Conservation (phyloP, 2,113 vertebrate species). For the Ictidomys tridecemlineatus region DNA sequence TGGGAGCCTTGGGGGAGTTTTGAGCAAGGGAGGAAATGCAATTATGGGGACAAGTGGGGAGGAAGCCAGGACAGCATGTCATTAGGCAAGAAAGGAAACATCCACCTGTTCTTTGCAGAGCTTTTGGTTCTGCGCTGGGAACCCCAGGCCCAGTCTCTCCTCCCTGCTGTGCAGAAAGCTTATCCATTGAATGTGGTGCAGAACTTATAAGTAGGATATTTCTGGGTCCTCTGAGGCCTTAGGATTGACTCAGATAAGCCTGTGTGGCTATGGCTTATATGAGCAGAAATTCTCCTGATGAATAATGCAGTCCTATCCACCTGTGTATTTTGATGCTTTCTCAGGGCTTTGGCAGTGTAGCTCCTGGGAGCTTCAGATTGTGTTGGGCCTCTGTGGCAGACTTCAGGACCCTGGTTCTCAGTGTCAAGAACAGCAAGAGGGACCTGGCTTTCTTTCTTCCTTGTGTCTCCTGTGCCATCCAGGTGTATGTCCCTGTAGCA, state of each 20-base stretch:
- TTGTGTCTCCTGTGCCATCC: neutral
- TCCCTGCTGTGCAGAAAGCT: neutral
- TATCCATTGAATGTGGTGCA: neutral
- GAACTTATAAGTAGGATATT: neutral
- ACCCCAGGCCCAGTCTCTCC: rapidly evolving
- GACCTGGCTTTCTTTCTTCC: too few species aligned
- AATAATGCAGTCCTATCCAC: neutral
- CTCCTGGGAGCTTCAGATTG: neutral
- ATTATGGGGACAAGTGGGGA: too few species aligned
- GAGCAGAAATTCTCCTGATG: neutral
- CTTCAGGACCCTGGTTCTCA: neutral
- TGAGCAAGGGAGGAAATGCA: too few species aligned
- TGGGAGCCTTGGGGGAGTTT: too few species aligned
- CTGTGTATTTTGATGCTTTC: neutral
- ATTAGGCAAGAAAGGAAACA: neutral
- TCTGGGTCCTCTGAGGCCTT: neutral
- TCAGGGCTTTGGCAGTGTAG: neutral
- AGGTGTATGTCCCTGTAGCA: neutral
- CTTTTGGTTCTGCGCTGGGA: neutral
- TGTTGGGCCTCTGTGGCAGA: neutral
- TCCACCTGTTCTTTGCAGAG: neutral
- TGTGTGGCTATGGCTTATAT: rapidly evolving
- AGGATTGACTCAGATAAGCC: neutral
- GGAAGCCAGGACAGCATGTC: neutral
- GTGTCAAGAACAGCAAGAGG: too few species aligned